phyloP scores from a whole-genome alignment of 1,140 invertebrate species.

The Phortica variegata region DNA sequence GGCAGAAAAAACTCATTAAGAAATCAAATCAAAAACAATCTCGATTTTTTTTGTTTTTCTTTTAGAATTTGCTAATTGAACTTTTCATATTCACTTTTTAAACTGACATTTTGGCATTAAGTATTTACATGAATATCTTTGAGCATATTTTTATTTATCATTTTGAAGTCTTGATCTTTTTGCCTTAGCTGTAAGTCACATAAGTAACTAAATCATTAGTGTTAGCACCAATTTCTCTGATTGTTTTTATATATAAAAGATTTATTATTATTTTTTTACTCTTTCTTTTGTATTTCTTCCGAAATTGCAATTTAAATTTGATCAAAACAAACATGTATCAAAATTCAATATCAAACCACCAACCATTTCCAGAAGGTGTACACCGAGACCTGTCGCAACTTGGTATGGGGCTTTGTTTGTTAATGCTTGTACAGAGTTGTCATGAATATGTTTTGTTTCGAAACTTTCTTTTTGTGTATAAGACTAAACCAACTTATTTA shows the following conservation, averaged over 20 bases:
- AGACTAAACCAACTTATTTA: no score
- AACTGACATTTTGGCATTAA: no score
- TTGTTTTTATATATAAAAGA: slow-evolving; percentile 4
- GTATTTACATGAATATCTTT: no score
- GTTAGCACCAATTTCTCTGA: neutral
- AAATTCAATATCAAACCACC: slow-evolving; percentile 17
- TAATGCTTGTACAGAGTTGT: neutral
- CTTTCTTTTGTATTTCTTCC: slow-evolving; percentile 26
- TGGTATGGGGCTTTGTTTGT: slow-evolving; percentile 45
- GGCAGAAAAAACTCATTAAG: no score
- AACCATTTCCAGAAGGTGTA: slow-evolving; percentile 49
- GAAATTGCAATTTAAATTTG: slow-evolving; percentile 20
- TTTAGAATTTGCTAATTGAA: no score
- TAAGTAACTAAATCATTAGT: neutral
- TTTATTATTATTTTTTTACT: slow-evolving; percentile 24
- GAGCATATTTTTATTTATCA: no score
- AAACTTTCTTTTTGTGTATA: neutral
- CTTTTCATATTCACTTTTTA: no score
- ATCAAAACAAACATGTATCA: slow-evolving; percentile 16
- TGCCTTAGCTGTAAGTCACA: no score
- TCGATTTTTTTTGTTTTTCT: no score
- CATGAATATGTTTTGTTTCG: neutral
- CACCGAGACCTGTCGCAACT: slow-evolving; percentile 58
- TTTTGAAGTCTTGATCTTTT: no score
- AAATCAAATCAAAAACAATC: no score